Evolutionary conservation across 2,797 vertebrate species (phyloP), one percentile per base, ranked within the genome.

Genomic region (Labroides dimidiatus): DNA sequence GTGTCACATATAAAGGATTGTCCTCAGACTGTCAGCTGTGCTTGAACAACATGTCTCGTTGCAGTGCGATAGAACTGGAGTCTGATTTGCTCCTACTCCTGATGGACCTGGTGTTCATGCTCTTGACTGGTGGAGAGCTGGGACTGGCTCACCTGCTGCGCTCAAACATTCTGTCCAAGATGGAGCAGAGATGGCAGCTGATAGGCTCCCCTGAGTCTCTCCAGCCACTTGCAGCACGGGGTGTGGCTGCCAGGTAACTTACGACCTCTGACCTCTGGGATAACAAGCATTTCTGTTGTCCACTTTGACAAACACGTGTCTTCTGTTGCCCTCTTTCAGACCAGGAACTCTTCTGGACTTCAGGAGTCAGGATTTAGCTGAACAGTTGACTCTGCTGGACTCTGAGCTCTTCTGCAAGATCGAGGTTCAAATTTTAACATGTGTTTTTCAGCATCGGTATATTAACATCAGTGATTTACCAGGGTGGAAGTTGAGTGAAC

Each of bases 331-430:
- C 30, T 17, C 43, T 11, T 10, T 76, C 91, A 97, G 96, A 87
- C 96, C 96, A 0, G 96, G 96, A 27, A 97, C 95, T 0, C 87
- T 97, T 53, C 94, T 96, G 4, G 96, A 97, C 82, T 97, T 97
- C 66, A 95, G 95, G 80, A 97, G 96, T 70, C 96, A 96, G 0
- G 96, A 97, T 58, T 89, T 97, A 37, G 96, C 96, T 0, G 96
- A 97, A 61, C 96, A 97, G 91, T 86, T 97, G 69, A 97, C 96
- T 0, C 93, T 97, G 59, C 84, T 97, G 27, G 96, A 97, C 0
- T 95, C 96, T 0, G 94, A 95, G 33, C 94, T 97, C 54, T 97
- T 97, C 83, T 96, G 95, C 67, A 97, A 96, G 68, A 96, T 97
- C 0, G 93, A 96, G 94, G 96, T 91, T 44, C 30, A 33, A 33